These are phyloP conservation scores for Limnephilus auricula DNA, from an alignment of 2,888 invertebrate species.

Conservation along the genomic window DNA sequence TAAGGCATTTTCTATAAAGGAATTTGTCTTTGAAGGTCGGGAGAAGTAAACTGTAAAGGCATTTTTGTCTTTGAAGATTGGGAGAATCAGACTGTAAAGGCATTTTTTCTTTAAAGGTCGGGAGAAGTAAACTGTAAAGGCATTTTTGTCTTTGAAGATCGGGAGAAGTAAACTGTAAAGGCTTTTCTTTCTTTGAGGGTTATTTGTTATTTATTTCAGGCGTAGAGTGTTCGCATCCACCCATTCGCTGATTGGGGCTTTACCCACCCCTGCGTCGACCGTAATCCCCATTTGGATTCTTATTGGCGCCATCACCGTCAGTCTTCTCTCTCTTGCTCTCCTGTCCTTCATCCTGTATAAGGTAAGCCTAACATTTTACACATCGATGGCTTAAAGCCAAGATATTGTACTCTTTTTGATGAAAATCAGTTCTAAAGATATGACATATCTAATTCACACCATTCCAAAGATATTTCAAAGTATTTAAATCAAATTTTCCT, in stretches of 20 bases:
- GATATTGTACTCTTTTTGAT: neutral
- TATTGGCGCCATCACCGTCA: constrained; percentile 69
- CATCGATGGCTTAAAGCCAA: neutral
- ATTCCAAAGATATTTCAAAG: constrained; percentile 3
- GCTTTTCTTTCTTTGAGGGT: neutral
- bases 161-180: no score
- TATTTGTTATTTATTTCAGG: constrained; percentile 24
- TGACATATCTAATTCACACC: neutral
- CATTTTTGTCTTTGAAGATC: neutral
- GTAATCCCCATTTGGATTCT: constrained; percentile 70
- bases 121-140: neutral
- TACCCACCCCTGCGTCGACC: neutral
- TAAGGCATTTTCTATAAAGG: neutral
- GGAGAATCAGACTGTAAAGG: neutral
- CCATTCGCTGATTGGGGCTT: constrained; percentile 42
- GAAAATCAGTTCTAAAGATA: neutral
- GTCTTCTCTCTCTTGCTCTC: constrained; percentile 69
- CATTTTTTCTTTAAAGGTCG: neutral
- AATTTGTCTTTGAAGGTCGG: neutral
- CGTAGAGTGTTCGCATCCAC: constrained; percentile 24
- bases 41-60: neutral
- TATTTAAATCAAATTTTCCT: neutral
- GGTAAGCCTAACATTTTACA: constrained; percentile 67
- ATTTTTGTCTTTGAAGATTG: neutral
- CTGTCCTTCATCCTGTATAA: constrained; percentile 69